Percentiles rank a stretch among this genome's conserved stretches.
Conservation (phyloP, 2,888 invertebrate species). For the Theretra japonica region DNA sequence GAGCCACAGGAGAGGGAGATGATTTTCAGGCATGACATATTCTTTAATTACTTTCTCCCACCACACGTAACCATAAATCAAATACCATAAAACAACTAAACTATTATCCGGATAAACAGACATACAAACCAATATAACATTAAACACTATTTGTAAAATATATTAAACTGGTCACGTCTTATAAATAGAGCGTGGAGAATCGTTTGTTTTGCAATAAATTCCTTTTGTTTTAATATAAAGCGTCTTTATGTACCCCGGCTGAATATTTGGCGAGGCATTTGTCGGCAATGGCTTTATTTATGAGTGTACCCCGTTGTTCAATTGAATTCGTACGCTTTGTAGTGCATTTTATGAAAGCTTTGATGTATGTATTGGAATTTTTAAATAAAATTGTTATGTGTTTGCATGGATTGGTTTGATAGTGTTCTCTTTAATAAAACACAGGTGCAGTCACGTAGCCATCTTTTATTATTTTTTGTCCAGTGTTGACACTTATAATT, state of each 20-base stretch:
- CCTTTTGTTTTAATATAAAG: constrained; percentile 35
- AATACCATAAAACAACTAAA: not conserved
- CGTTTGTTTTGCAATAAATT: constrained; percentile 60
- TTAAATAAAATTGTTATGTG: no score
- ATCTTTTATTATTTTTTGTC: no score
- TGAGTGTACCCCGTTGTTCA: not conserved
- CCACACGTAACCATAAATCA: not conserved
- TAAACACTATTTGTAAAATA: constrained; percentile 30
- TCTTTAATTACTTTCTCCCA: no score
- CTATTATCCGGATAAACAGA: constrained; percentile 24
- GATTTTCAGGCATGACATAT: no score
- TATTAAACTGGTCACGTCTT: constrained; percentile 62
- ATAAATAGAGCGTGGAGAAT: constrained; percentile 52
- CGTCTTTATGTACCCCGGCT: constrained; percentile 18
- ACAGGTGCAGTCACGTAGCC: no score
- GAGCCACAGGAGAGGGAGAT: no score
- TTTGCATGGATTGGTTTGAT: no score
- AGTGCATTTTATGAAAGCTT: not conserved
- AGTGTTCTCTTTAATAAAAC: no score
- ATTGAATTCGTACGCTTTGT: constrained; percentile 3
- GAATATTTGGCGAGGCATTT: constrained; percentile 20
- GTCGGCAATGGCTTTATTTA: constrained; percentile 13
- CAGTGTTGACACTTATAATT: no score
- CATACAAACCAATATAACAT: constrained; percentile 35
- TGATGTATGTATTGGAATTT: not conserved